Evolutionary conservation across 2,113 vertebrate genomes (phyloP).

Genomic region (Esox niger): DNA sequence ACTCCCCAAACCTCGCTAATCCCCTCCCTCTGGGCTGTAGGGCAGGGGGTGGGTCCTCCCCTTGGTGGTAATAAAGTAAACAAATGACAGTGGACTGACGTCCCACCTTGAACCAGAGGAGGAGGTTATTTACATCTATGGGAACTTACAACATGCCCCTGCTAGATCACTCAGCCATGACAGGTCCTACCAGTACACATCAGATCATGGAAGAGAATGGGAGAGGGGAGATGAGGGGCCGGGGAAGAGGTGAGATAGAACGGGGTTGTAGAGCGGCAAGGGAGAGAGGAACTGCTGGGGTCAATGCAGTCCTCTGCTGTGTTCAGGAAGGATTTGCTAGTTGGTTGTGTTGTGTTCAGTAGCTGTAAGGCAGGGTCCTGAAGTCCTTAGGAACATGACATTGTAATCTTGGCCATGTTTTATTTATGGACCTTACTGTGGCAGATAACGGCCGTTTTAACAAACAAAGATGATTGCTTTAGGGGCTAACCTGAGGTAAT

Average conservation of each 20-base stretch:
- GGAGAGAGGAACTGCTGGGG: neutral
- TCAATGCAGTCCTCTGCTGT: constrained; percentile 30
- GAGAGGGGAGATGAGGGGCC: neutral
- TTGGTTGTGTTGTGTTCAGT: constrained; percentile 67
- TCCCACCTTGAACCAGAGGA: constrained; percentile 66
- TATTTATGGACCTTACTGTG: constrained; percentile 77
- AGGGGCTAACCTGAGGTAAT: constrained; percentile 82
- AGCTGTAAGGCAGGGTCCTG: constrained; percentile 56
- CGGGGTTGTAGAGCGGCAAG: neutral
- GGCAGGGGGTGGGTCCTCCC: neutral
- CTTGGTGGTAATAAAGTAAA: constrained; percentile 64
- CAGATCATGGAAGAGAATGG: constrained; percentile 49
- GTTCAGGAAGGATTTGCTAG: constrained; percentile 57
- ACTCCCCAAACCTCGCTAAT: neutral
- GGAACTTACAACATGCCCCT: constrained; percentile 42
- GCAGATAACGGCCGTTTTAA: constrained; percentile 79
- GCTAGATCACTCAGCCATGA: constrained; percentile 63
- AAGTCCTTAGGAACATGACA: constrained; percentile 75
- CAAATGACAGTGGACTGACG: constrained; percentile 58
- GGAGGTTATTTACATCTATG: constrained; percentile 73
- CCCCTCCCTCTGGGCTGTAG: neutral
- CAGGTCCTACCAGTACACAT: constrained; percentile 45
- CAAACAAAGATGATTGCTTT: constrained; percentile 89
- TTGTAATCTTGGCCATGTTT: constrained; percentile 85
- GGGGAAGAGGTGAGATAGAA: neutral